Conservation (phyloP, 2,797 vertebrate species). For the Channa striata region DNA sequence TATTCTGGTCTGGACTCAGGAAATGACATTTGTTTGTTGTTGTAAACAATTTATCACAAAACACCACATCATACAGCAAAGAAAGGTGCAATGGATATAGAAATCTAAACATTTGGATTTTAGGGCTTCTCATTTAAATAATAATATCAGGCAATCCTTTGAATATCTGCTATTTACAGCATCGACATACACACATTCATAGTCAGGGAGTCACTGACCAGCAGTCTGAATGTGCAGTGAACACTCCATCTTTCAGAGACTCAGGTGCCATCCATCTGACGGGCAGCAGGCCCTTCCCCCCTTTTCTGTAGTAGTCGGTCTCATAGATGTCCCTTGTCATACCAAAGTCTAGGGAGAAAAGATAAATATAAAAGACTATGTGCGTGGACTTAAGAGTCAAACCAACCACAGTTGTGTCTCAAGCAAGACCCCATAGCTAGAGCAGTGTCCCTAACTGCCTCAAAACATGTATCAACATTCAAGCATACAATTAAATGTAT, state of each 20-base stretch:
- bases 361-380: background rate
- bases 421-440: background rate
- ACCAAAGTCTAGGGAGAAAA: slow-evolving; percentile 89
- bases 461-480: too few relatives aligned
- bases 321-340: slow-evolving; percentile 99
- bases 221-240: slow-evolving; percentile 94
- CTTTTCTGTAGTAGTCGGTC: slow-evolving; percentile 98
- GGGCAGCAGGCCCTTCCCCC: slow-evolving; percentile 94
- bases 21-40: background rate
- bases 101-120: background rate
- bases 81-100: background rate
- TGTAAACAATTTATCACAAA: background rate
- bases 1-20: slow-evolving; percentile 1
- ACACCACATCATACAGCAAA: background rate
- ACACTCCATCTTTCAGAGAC: slow-evolving; percentile 96
- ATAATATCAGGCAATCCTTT: too few relatives aligned
- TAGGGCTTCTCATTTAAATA: background rate
- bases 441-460: too few relatives aligned
- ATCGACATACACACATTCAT: background rate
- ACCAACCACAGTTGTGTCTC: background rate
- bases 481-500: too few relatives aligned
- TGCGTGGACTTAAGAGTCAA: slow-evolving; percentile 10
- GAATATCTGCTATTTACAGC: background rate
- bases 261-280: slow-evolving; percentile 98
- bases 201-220: slow-evolving; percentile 87